A percentile compares a stretch with the other conserved stretches of the same genome.
Evolutionary conservation across 2,797 vertebrate species (phyloP).

Genomic region (Diplodus sargus): DNA sequence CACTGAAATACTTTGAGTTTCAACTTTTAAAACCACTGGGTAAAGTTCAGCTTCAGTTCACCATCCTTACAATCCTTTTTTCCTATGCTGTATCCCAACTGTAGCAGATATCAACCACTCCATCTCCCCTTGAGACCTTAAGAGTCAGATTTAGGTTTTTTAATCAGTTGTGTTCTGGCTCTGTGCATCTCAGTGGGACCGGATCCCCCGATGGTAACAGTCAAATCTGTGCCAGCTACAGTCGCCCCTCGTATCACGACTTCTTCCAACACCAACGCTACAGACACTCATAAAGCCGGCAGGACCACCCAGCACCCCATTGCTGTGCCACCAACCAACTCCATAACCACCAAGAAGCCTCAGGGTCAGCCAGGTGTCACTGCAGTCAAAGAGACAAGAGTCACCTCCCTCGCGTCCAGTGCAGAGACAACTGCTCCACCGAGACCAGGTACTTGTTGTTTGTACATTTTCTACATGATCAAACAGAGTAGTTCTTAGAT

Average conservation of each 20-base stretch:
- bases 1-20: neutral
- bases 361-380: conserved; percentile 52
- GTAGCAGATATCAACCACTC: neutral
- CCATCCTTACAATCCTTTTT: neutral
- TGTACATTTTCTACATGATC: neutral
- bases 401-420: conserved; percentile 29
- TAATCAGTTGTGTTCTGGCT: conserved; percentile 29
- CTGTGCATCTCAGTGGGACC: conserved; percentile 76
- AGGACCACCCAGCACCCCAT: conserved; percentile 59
- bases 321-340: conserved; percentile 36
- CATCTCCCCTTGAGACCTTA: neutral
- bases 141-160: conserved; percentile 1
- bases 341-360: conserved; percentile 60
- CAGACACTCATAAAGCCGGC: conserved; percentile 33
- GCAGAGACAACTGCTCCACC: conserved; percentile 52
- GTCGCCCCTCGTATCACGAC: conserved; percentile 55
- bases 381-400: conserved; percentile 51
- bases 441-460: conserved; percentile 57
- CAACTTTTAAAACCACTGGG: neutral
- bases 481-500: neutral
- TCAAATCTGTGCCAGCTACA: conserved; percentile 57
- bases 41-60: neutral
- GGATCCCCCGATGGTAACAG: conserved; percentile 49
- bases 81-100: neutral
- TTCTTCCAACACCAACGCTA: conserved; percentile 32